Conservation (phyloP, 2,797 vertebrate genomes). For the Epinephelus awoara region DNA sequence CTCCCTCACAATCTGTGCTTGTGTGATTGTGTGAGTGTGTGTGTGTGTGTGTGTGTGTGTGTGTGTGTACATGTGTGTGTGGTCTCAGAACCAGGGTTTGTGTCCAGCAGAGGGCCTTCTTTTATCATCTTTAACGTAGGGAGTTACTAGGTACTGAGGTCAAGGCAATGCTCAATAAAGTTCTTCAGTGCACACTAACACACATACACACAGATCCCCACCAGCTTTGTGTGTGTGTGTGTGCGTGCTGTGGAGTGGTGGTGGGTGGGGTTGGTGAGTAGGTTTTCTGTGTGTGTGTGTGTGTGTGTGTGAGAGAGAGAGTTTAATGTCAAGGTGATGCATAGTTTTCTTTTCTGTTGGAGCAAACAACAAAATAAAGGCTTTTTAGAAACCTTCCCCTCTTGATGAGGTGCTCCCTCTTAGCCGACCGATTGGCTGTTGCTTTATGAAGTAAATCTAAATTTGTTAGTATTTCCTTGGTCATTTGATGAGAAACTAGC, state of each 20-base stretch:
- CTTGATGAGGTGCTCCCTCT: no score
- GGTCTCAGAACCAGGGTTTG: constrained; percentile 7
- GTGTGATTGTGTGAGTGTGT: neutral
- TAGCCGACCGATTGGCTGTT: neutral
- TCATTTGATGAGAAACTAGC: neutral
- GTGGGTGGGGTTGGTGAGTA: no score
- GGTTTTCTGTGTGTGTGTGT: no score
- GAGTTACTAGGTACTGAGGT: neutral
- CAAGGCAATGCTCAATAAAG: neutral
- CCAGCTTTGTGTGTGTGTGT: no score
- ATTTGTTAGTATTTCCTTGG: neutral
- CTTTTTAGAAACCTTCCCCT: no score
- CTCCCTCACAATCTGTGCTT: constrained; percentile 1
- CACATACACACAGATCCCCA: neutral
- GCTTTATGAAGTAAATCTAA: neutral
- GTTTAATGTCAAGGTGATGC: neutral
- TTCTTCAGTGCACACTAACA: neutral
- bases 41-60: constrained; percentile 1
- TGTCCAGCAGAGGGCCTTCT: constrained; percentile 62
- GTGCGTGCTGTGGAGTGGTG: no score
- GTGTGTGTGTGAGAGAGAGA: no score
- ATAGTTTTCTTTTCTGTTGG: neutral
- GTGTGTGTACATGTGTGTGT: neutral
- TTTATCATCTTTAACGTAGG: constrained; percentile 28
- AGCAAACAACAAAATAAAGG: neutral